Evolutionary conservation across 2,113 vertebrate species (phyloP).

Genomic region (Poeciliopsis retropinna): DNA sequence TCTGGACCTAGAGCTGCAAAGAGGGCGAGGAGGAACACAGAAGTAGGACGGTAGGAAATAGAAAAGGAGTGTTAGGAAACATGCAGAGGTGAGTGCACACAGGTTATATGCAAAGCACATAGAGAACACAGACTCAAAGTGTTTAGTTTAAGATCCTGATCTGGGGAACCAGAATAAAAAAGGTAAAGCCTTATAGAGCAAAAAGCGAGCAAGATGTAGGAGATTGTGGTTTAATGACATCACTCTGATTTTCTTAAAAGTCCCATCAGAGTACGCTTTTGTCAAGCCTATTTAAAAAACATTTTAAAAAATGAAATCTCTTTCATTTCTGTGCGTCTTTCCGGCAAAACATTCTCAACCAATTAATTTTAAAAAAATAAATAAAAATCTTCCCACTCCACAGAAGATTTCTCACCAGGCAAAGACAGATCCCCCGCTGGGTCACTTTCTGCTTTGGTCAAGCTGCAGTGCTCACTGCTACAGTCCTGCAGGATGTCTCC

Average conservation of each 20-base stretch:
- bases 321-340: neutral
- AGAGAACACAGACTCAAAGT: conserved; percentile 29
- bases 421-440: conserved; percentile 82
- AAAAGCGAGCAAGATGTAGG: conserved; percentile 11
- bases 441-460: conserved; percentile 81
- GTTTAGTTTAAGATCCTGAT: conserved; percentile 21
- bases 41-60: conserved; percentile 75
- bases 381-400: neutral
- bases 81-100: conserved; percentile 56
- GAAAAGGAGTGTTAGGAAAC: conserved; percentile 57
- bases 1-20: conserved; percentile 90
- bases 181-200: neutral
- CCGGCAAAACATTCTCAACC: too few species aligned
- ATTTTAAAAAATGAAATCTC: neutral
- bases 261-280: neutral
- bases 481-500: conserved; percentile 87
- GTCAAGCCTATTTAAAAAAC: neutral
- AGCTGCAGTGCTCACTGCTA: conserved; percentile 82
- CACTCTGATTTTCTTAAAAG: neutral
- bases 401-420: conserved; percentile 77
- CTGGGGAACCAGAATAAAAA: conserved; percentile 18
- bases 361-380: too few species aligned
- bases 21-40: conserved; percentile 50
- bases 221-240: neutral
- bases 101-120: conserved; percentile 65